A percentile compares a stretch with the other conserved stretches of the same genome.
Evolutionary conservation across 2,113 vertebrate species (phyloP).

Genomic region (Siniperca knerii): DNA sequence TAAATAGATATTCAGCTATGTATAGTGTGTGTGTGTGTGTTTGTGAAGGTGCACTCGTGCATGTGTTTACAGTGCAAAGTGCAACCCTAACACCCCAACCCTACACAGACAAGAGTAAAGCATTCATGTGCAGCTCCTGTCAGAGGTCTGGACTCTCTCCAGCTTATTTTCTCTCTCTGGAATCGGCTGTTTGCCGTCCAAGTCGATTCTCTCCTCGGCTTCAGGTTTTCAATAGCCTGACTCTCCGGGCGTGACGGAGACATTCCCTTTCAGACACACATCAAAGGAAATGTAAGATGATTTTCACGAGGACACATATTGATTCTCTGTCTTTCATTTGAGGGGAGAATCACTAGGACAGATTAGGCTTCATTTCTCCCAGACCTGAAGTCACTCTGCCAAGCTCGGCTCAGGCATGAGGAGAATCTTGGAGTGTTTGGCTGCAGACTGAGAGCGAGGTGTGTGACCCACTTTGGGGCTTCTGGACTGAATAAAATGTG

Average conservation of each 20-base stretch:
- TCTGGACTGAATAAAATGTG: background rate
- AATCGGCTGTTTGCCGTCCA: constrained; percentile 45
- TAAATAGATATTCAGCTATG: constrained; percentile 38
- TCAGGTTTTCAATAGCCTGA: constrained; percentile 48
- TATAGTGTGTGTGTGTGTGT: background rate
- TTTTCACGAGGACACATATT: constrained; percentile 45
- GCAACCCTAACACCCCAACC: constrained; percentile 10
- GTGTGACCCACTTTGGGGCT: constrained; percentile 44
- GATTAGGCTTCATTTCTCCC: constrained; percentile 15
- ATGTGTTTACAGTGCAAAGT: constrained; percentile 47
- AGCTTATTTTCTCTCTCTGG: constrained; percentile 50
- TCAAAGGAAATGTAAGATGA: constrained; percentile 62
- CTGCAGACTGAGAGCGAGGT: background rate
- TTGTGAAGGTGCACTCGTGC: background rate
- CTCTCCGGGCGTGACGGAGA: constrained; percentile 42
- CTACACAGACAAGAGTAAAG: background rate
- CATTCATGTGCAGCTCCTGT: constrained; percentile 24
- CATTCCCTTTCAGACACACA: constrained; percentile 49
- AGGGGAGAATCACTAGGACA: background rate
- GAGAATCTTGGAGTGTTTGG: constrained; percentile 26
- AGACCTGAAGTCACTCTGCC: constrained; percentile 11
- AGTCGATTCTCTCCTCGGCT: constrained; percentile 41
- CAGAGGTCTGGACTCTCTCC: constrained; percentile 39
- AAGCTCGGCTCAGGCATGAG: background rate
- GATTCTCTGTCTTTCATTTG: constrained; percentile 46